Conservation (phyloP, 2,113 vertebrate genomes). For the Maccullochella peelii region DNA sequence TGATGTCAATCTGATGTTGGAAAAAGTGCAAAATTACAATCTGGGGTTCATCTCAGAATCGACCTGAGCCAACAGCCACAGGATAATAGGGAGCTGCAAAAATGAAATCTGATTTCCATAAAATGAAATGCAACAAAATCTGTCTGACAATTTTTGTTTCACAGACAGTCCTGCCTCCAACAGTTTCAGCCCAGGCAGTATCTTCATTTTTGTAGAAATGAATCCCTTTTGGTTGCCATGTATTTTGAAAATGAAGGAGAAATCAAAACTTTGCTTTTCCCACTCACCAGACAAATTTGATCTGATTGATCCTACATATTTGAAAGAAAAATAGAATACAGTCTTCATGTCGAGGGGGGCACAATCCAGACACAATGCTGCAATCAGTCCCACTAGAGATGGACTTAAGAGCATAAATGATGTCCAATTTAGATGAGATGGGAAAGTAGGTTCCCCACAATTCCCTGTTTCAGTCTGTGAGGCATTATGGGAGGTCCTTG, state of each 20-base stretch:
- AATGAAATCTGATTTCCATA: constrained; percentile 65
- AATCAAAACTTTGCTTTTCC: constrained; percentile 29
- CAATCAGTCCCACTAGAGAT: constrained; percentile 36
- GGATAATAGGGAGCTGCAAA: constrained; percentile 41
- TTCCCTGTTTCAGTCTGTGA: constrained; percentile 41
- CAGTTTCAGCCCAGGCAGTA: constrained; percentile 32
- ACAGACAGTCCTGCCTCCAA: constrained; percentile 36
- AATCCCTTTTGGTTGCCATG: constrained; percentile 23
- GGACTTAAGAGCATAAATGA: constrained; percentile 61
- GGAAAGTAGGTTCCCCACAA: constrained; percentile 46
- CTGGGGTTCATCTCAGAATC: constrained; percentile 38
- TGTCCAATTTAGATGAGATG: constrained; percentile 60
- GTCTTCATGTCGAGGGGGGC: not conserved
- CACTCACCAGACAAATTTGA: constrained; percentile 31
- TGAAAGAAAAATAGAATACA: not conserved
- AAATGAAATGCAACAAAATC: constrained; percentile 64
- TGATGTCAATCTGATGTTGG: constrained; percentile 34
- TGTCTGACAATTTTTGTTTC: constrained; percentile 51
- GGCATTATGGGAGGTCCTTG: constrained; percentile 70
- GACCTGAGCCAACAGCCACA: constrained; percentile 49
- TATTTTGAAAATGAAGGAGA: constrained; percentile 36
- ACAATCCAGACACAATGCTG: constrained; percentile 20
- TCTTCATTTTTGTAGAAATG: constrained; percentile 37
- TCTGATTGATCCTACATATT: constrained; percentile 4
- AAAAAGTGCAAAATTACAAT: constrained; percentile 53